Evolutionary conservation across 2,113 vertebrate genomes (phyloP), one percentile per base, ranked within the genome.

Genomic region (Passer domesticus): DNA sequence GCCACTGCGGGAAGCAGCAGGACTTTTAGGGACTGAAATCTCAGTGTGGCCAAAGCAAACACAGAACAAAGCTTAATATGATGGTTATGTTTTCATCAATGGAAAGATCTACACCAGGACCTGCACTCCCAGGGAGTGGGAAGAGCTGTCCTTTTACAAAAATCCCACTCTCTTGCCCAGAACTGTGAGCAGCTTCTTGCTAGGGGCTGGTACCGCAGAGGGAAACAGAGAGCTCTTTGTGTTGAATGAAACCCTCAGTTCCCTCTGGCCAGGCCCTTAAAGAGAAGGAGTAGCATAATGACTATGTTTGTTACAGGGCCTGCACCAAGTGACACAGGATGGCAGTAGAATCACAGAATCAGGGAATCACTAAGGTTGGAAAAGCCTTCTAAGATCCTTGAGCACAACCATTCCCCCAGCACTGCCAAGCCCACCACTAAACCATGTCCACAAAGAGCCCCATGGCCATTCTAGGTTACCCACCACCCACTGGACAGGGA

Each of bases 381-480:
- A 59, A 59, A 59, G 17, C 14, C 21, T 31, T 44, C 8, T 25
- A 6, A 43, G 50, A 22, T 7, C 59, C 28, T 13, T 20, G 22
- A 74, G 23, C 23, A 22, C 37, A 66, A 44, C 37, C 43, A 81
- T 8, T 73, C 12, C 31, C 15, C 33, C 44, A 67, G 68, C 44
- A 39, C 33, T 44, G 33, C 59, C 37, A n/a, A 64, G 33, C 7
- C 46, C 2, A 1, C 27, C 27, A 33, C 50, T 11, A 37, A 66
- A 28, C 44, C 0, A 0, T 10, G 44, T 6, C 44, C 44, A 39
- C 2, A 2, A 69, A 44, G 7, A 58, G 39, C 20, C 24, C 50
- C 24, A 12, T 35, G 41, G 22, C 25, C 43, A 31, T 62, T 50
- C 46, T 18, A 20, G 14, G 21, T 20, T 70, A 25, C 25, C n/a